Evolutionary conservation across 2,888 invertebrate genomes (phyloP).

Genomic region (Archaeoteleia sp.): DNA sequence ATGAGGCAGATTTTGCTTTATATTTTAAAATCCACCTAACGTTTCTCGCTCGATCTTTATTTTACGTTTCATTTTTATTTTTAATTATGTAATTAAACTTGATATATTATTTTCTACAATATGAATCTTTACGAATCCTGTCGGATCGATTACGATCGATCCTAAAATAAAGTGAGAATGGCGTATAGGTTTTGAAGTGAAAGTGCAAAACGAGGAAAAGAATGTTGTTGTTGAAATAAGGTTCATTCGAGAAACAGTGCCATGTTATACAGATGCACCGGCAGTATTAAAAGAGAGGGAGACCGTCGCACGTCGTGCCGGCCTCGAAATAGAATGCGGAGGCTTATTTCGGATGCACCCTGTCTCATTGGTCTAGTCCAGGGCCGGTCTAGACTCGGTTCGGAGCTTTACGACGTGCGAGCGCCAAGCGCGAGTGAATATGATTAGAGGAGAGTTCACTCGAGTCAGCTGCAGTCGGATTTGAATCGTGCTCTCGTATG

Average conservation of each 20-base stretch:
- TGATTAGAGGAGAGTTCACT: conserved; percentile 55
- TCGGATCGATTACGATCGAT: too few species aligned
- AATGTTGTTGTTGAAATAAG: too few species aligned
- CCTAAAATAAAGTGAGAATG: too few species aligned
- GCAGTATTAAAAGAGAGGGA: conserved; percentile 47
- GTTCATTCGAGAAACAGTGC: conserved; percentile 28
- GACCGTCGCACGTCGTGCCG: conserved; percentile 59
- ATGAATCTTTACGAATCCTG: too few species aligned
- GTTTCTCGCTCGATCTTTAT: too few species aligned
- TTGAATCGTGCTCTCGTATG: conserved; percentile 39
- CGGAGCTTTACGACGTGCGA: conserved; percentile 61
- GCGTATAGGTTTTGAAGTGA: too few species aligned
- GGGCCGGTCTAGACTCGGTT: conserved; percentile 66
- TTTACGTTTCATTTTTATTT: too few species aligned
- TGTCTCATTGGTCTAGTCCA: conserved; percentile 68
- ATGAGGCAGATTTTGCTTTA: too few species aligned
- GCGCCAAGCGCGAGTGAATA: conserved; percentile 39
- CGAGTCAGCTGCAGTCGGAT: conserved; percentile 54
- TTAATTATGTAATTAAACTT: too few species aligned
- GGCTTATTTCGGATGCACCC: conserved; percentile 68
- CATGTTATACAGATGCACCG: conserved; percentile 35
- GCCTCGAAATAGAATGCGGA: conserved; percentile 68
- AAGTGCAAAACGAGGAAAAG: too few species aligned
- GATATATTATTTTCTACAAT: too few species aligned
- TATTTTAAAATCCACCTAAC: too few species aligned